These are phyloP conservation scores for Drosophila chauvacae DNA, from an alignment of 1,140 invertebrate genomes.

Conservation along the genomic window DNA sequence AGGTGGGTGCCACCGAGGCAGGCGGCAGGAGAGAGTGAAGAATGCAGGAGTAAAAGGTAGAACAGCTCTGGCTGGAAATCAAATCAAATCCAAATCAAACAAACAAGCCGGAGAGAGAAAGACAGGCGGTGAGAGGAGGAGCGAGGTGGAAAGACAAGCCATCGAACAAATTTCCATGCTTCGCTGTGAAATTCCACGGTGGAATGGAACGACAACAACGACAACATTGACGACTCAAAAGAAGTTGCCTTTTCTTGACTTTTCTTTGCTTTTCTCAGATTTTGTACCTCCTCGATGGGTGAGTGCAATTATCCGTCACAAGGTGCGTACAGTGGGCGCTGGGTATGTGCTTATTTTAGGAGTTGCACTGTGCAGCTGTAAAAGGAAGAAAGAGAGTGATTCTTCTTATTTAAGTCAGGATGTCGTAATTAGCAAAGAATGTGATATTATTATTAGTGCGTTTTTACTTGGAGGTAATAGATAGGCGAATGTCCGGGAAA, in stretches of 20 bases:
- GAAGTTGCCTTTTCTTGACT: slow-evolving; percentile 41
- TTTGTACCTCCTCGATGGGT: slow-evolving; percentile 7
- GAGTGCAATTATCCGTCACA: slow-evolving; percentile 38
- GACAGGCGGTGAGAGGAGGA: background rate
- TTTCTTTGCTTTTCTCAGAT: slow-evolving; percentile 29
- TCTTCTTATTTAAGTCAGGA: too few relatives aligned
- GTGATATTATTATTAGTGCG: background rate
- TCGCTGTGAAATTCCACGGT: slow-evolving; percentile 74
- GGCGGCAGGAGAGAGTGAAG: slow-evolving; percentile 13
- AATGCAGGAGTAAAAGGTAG: slow-evolving; percentile 43
- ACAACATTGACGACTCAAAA: slow-evolving; percentile 38
- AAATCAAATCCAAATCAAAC: slow-evolving; percentile 79
- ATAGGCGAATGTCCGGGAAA: background rate
- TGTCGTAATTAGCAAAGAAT: background rate
- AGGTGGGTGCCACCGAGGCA: background rate
- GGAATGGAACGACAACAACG: slow-evolving; percentile 45
- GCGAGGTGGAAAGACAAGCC: slow-evolving; percentile 54
- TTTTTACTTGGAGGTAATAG: background rate
- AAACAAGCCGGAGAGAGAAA: slow-evolving; percentile 38
- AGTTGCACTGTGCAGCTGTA: background rate
- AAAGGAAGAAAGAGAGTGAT: too few relatives aligned
- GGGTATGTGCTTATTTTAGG: background rate
- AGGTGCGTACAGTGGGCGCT: slow-evolving; percentile 43
- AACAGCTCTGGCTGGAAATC: slow-evolving; percentile 55
- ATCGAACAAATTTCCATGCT: slow-evolving; percentile 81